Evolutionary conservation across 2,797 vertebrate genomes (phyloP).

Genomic region (Hemitrygon akajei): DNA sequence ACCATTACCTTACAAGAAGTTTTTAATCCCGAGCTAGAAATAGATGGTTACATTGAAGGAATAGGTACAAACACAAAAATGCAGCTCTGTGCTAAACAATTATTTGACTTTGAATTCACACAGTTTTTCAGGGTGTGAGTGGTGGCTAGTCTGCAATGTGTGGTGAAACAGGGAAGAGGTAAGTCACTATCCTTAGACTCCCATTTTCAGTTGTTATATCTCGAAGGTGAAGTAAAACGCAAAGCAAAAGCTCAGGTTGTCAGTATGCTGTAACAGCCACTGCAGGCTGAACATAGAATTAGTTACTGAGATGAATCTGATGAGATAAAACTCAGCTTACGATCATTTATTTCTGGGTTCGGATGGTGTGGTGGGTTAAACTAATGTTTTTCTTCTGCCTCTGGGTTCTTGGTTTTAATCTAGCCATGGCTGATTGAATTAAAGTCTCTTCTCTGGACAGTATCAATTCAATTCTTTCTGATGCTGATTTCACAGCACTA

Average conservation of each 20-base stretch:
- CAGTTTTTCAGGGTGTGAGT: too few relatives aligned
- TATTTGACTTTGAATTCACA: too few relatives aligned
- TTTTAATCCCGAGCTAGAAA: too few relatives aligned
- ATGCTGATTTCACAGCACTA: constrained; percentile 16
- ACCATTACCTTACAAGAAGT: too few relatives aligned
- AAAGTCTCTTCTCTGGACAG: constrained; percentile 28
- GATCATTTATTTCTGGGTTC: constrained; percentile 15
- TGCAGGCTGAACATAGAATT: constrained; percentile 15
- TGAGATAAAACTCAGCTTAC: constrained; percentile 5
- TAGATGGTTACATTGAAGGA: too few relatives aligned
- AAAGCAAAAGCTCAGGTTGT: background rate
- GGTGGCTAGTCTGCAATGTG: too few relatives aligned
- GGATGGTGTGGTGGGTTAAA: background rate
- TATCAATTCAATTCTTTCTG: constrained; percentile 19
- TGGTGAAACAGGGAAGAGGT: too few relatives aligned
- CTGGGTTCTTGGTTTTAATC: constrained; percentile 33
- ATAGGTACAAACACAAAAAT: too few relatives aligned
- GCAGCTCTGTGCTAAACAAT: too few relatives aligned
- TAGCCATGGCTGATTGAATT: constrained; percentile 14
- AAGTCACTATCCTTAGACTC: too few relatives aligned
- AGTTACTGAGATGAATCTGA: constrained; percentile 8
- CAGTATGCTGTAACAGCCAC: background rate
- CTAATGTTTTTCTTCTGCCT: constrained; percentile 3
- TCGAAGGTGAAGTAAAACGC: background rate
- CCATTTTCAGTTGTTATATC: background rate